A percentile compares a stretch with the other conserved stretches of the same genome.
Evolutionary conservation across 2,797 vertebrate species (phyloP).

Genomic region (Semotilus atromaculatus): DNA sequence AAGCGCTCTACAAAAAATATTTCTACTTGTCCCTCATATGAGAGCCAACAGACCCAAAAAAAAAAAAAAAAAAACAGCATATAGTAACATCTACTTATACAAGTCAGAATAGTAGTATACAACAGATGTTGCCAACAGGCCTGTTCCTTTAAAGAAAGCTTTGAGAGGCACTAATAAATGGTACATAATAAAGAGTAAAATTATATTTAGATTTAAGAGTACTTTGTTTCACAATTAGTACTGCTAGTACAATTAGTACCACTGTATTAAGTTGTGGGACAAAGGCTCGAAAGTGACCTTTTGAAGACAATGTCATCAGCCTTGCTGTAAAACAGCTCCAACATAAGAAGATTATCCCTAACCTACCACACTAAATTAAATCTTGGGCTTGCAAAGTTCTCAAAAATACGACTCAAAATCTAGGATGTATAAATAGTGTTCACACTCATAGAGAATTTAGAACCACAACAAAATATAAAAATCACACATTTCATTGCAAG

Average conservation of each 20-base stretch:
- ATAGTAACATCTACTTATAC: neutral
- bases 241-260: conserved; percentile 1
- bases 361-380: conserved; percentile 1
- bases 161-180: neutral
- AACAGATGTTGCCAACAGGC: neutral
- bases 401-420: neutral
- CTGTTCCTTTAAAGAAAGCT: neutral
- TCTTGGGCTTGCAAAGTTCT: neutral
- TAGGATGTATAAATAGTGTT: neutral
- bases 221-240: neutral
- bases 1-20: neutral
- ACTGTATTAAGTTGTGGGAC: neutral
- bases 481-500: neutral
- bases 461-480: neutral
- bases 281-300: neutral
- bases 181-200: neutral
- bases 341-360: neutral
- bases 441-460: neutral
- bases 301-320: neutral
- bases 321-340: neutral
- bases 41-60: neutral
- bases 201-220: neutral
- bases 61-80: neutral
- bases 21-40: neutral
- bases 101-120: neutral